These are phyloP conservation scores for Phymastichus coffea DNA, from an alignment of 1,140 invertebrate species.

Conservation along the genomic window DNA sequence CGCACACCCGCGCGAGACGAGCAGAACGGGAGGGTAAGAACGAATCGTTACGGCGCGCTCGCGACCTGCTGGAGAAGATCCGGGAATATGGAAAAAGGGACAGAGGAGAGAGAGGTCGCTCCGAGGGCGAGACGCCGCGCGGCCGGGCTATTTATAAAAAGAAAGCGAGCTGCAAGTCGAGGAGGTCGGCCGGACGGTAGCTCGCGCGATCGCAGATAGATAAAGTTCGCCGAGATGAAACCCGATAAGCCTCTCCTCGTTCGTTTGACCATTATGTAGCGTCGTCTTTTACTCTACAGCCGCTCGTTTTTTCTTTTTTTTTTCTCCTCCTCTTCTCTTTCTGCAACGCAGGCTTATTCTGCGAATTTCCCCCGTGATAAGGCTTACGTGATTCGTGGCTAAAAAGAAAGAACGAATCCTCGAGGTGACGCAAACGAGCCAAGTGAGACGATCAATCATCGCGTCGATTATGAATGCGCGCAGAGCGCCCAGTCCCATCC, in stretches of 20 bases:
- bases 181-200: background rate
- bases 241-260: slow-evolving; percentile 6
- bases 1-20: too few relatives aligned
- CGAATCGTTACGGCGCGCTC: too few relatives aligned
- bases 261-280: slow-evolving; percentile 12
- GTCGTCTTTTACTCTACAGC: too few relatives aligned
- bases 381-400: too few relatives aligned
- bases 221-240: slow-evolving; percentile 26
- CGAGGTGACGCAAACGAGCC: too few relatives aligned
- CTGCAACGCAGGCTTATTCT: too few relatives aligned
- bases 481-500: too few relatives aligned
- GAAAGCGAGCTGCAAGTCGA: background rate
- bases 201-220: slow-evolving; percentile 23
- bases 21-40: background rate
- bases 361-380: too few relatives aligned
- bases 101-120: background rate
- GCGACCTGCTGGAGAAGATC: background rate
- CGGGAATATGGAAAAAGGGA: slow-evolving; percentile 13
- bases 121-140: too few relatives aligned
- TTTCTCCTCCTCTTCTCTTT: background rate
- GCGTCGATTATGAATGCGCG: too few relatives aligned
- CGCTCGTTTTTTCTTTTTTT: background rate
- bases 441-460: too few relatives aligned
- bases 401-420: too few relatives aligned
- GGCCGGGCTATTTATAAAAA: background rate